These are phyloP conservation scores for Dipodomys stephensi DNA, from an alignment of 2,113 vertebrate genomes.

Conservation along the genomic window DNA sequence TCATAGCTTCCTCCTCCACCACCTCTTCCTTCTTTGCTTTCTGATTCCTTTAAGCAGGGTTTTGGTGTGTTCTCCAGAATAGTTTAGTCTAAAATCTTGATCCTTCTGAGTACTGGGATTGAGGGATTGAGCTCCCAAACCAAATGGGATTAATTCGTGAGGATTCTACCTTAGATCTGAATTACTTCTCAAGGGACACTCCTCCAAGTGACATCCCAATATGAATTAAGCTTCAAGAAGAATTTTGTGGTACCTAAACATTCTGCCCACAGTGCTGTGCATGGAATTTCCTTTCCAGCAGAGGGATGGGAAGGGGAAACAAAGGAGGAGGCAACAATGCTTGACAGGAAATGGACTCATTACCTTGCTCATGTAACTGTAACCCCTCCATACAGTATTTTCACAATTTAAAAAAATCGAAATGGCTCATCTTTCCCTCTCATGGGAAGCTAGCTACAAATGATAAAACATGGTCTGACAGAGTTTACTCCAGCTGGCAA, in stretches of 20 bases:
- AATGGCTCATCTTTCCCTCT: background rate
- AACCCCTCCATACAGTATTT: no score
- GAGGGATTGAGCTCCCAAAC: background rate
- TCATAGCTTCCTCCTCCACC: background rate
- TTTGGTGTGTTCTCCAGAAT: background rate
- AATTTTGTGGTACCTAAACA: background rate
- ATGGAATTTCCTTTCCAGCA: background rate
- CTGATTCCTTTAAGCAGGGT: background rate
- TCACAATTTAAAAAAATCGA: background rate
- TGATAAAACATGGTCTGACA: background rate
- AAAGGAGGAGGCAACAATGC: no score
- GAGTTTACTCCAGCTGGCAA: conserved; percentile 38
- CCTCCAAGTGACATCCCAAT: background rate
- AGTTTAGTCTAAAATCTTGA: background rate
- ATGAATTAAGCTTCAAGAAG: background rate
- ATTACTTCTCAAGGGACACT: background rate
- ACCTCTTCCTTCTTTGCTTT: background rate
- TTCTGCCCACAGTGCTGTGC: background rate
- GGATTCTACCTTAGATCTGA: background rate
- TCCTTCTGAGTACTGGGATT: background rate
- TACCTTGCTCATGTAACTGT: no score
- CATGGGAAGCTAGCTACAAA: conserved; percentile 42
- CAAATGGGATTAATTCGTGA: background rate
- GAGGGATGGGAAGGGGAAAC: no score
- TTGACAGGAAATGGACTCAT: no score